A percentile compares a stretch with the other conserved stretches of the same genome.
Evolutionary conservation across 2,113 vertebrate species (phyloP).

Genomic region (Channa argus): DNA sequence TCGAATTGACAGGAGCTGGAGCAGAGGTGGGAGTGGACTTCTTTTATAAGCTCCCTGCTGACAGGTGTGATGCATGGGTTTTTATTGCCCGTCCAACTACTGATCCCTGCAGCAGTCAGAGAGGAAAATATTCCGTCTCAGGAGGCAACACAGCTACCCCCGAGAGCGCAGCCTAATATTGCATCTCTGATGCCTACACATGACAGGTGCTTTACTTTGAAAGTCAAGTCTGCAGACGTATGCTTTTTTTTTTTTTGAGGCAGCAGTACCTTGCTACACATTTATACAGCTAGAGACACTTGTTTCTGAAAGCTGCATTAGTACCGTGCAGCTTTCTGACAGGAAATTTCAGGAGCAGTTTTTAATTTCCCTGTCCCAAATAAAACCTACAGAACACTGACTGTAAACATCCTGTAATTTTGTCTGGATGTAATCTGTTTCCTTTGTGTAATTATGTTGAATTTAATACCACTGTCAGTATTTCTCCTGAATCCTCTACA

Average conservation of each 20-base stretch:
- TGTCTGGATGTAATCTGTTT: background rate
- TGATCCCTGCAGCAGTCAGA: conserved; percentile 40
- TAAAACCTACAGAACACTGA: background rate
- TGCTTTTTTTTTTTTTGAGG: conserved; percentile 6
- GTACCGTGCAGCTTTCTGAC: background rate
- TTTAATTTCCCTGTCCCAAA: background rate
- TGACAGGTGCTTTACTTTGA: conserved; percentile 44
- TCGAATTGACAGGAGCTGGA: conserved; percentile 17
- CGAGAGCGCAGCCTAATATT: conserved; percentile 15
- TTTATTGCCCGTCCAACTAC: conserved; percentile 20
- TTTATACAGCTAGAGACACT: background rate
- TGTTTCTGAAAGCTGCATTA: background rate
- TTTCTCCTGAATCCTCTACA: background rate
- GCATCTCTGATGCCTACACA: conserved; percentile 36
- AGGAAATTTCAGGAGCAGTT: conserved; percentile 5
- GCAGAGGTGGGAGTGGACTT: background rate
- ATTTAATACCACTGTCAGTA: background rate
- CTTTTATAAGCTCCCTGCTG: conserved; percentile 33
- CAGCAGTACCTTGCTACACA: background rate
- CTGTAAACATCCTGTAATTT: background rate
- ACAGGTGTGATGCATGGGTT: conserved; percentile 49
- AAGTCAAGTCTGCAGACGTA: conserved; percentile 30
- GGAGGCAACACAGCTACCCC: conserved; percentile 26
- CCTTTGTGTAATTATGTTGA: background rate
- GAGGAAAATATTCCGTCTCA: conserved; percentile 40